Percentiles rank a stretch among this genome's conserved stretches.
Evolutionary conservation across 2,888 invertebrate species (phyloP).

Genomic region (Tuta absoluta): DNA sequence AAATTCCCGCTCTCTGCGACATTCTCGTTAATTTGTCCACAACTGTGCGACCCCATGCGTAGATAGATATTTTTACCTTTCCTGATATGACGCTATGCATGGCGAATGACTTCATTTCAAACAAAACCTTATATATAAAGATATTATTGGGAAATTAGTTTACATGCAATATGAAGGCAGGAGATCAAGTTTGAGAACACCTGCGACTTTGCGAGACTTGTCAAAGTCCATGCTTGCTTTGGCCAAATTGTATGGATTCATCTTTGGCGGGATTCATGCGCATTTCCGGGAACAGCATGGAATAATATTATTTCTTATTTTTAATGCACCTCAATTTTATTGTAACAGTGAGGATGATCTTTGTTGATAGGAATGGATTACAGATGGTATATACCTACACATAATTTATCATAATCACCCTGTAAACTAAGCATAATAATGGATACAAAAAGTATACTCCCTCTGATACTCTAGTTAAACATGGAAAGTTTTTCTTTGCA

Average conservation of each 20-base stretch:
- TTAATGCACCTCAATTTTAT: neutral
- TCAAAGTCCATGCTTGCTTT: constrained; percentile 42
- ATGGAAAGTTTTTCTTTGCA: no score
- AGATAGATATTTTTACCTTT: constrained; percentile 49
- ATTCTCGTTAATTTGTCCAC: constrained; percentile 45
- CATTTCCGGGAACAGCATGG: neutral
- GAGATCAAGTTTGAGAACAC: constrained; percentile 22
- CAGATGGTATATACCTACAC: no score
- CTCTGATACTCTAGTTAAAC: no score
- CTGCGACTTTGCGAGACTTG: constrained; percentile 28
- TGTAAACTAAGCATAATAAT: no score
- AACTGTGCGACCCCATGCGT: constrained; percentile 57
- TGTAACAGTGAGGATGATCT: neutral
- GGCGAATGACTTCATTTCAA: constrained; percentile 35
- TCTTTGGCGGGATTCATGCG: constrained; percentile 5
- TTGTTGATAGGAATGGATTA: neutral
- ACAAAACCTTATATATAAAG: constrained; percentile 9
- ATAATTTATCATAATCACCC: no score
- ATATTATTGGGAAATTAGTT: neutral
- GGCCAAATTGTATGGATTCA: constrained; percentile 13
- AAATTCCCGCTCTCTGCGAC: constrained; percentile 62
- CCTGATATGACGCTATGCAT: constrained; percentile 36
- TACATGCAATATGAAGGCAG: constrained; percentile 18
- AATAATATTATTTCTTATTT: neutral
- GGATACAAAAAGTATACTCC: no score